Conservation (phyloP, 2,888 invertebrate species). For the Mythimna impura region DNA sequence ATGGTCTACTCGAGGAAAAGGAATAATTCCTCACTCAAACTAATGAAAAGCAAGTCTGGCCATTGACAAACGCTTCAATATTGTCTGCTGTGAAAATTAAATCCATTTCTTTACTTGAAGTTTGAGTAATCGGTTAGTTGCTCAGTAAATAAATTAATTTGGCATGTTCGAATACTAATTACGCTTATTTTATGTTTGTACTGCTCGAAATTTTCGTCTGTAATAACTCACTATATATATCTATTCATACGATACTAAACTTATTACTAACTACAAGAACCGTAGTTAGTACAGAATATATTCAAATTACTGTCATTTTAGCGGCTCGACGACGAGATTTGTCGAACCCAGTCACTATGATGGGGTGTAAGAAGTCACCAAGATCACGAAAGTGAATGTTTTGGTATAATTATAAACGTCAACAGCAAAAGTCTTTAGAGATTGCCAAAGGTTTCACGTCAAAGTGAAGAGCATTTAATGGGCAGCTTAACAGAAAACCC, state of each 20-base stretch:
- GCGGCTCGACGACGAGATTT: not conserved
- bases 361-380: no score
- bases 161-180: not conserved
- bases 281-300: not conserved
- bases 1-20: constrained; percentile 21
- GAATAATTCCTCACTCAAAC: constrained; percentile 31
- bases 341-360: not conserved
- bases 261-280: not conserved
- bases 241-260: no score
- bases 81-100: constrained; percentile 21
- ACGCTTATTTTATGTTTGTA: not conserved
- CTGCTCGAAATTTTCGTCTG: not conserved
- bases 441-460: not conserved
- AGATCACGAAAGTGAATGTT: constrained; percentile 3
- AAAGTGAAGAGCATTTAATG: constrained; percentile 18
- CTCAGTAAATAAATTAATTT: not conserved
- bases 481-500: constrained; percentile 13
- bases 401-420: constrained; percentile 20
- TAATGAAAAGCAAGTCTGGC: constrained; percentile 41
- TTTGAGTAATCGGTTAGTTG: constrained; percentile 6
- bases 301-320: not conserved
- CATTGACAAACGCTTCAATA: constrained; percentile 39
- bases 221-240: not conserved
- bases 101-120: constrained; percentile 17
- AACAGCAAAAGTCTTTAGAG: not conserved